Evolutionary conservation across 2,888 invertebrate genomes (phyloP).

Genomic region (Chalcosyrphus nemorum): DNA sequence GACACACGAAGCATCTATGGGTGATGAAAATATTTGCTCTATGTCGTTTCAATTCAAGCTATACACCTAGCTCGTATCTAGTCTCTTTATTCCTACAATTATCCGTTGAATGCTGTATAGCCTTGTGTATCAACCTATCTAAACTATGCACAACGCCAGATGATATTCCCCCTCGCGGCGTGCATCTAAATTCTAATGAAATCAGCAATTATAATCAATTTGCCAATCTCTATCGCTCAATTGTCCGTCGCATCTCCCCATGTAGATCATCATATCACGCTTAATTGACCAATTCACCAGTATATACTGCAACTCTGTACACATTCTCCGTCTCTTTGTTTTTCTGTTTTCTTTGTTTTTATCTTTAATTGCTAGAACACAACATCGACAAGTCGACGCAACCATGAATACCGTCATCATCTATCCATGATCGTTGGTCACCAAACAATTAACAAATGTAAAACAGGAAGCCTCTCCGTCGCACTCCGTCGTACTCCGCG

Average conservation of each 20-base stretch:
- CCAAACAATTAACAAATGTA: conserved; percentile 71
- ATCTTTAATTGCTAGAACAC: conserved; percentile 65
- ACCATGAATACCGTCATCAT: conserved; percentile 34
- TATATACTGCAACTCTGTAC: conserved; percentile 40
- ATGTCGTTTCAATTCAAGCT: too few species aligned
- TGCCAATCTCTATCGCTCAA: conserved; percentile 67
- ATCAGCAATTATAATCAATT: conserved; percentile 70
- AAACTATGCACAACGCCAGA: too few species aligned
- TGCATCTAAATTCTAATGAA: conserved; percentile 45
- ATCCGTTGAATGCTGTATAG: too few species aligned
- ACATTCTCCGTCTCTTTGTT: neutral
- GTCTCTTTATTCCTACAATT: too few species aligned
- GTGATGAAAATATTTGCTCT: too few species aligned
- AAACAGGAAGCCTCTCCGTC: conserved; percentile 66
- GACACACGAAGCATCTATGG: too few species aligned
- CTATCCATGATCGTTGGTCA: conserved; percentile 58
- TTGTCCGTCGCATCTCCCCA: conserved; percentile 60
- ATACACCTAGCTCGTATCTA: too few species aligned
- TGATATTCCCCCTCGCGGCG: neutral
- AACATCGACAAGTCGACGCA: conserved; percentile 5
- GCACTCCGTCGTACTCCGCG: conserved; percentile 49
- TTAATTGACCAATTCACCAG: conserved; percentile 63
- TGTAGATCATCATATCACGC: conserved; percentile 64
- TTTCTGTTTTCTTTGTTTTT: conserved; percentile 44
- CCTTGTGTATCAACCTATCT: too few species aligned